Conservation (phyloP, 2,888 invertebrate species). For the Pseudoips prasinana region DNA sequence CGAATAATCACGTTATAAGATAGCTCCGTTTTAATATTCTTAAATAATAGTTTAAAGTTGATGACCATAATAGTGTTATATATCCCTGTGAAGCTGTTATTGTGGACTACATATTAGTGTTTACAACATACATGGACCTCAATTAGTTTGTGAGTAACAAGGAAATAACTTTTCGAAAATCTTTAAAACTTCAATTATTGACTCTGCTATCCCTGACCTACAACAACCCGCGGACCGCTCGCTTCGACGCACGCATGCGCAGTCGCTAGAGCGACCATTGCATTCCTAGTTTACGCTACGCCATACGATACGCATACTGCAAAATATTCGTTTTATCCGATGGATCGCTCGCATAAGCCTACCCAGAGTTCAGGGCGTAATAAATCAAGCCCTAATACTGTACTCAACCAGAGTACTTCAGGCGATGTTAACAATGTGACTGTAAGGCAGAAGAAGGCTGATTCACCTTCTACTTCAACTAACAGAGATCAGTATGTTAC, state of each 20-base stretch:
- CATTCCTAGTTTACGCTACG: neutral
- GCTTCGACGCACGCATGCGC: conserved; percentile 2
- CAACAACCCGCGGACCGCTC: conserved; percentile 4
- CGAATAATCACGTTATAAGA: no score
- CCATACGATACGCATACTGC: conserved; percentile 1
- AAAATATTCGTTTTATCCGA: conserved; percentile 1
- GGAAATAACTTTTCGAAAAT: no score
- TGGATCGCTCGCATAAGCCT: conserved; percentile 1
- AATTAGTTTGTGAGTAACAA: no score
- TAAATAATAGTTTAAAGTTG: no score
- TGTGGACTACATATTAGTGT: no score
- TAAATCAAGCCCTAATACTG: neutral
- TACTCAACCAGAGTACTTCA: neutral
- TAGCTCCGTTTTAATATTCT: no score
- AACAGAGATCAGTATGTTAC: neutral
- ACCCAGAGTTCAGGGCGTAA: conserved; percentile 1
- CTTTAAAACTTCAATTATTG: no score
- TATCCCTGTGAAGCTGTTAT: no score
- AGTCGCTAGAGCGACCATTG: neutral
- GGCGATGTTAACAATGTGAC: conserved; percentile 4
- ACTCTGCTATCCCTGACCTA: conserved; percentile 3
- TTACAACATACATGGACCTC: no score
- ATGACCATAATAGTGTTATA: no score
- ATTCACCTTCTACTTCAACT: neutral
- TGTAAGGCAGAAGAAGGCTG: conserved; percentile 1